Conservation (phyloP, 1,140 invertebrate genomes). For the Drosophila triauraria region DNA sequence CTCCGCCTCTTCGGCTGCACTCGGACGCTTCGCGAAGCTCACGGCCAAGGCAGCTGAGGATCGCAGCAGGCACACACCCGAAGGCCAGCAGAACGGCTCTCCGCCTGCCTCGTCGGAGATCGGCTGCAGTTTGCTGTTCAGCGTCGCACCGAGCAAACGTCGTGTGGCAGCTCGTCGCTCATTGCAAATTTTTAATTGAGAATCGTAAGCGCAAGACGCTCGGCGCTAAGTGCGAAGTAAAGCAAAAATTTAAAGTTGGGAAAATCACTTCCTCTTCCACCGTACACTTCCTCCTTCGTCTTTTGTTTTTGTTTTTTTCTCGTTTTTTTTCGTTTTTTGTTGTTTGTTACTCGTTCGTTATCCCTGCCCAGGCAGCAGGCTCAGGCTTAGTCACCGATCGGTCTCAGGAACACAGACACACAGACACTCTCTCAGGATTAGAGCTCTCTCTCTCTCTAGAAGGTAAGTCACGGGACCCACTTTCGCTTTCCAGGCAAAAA, state of each 20-base stretch:
- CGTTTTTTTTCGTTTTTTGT: conserved; percentile 11
- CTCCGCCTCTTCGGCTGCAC: conserved; percentile 30
- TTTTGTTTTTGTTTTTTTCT: conserved; percentile 14
- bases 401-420: conserved; percentile 5
- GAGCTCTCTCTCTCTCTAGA: background rate
- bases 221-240: background rate
- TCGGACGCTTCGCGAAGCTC: conserved; percentile 32
- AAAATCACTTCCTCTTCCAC: background rate
- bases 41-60: conserved; percentile 34
- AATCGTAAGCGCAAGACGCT: conserved; percentile 8
- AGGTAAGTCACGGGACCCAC: conserved; percentile 32
- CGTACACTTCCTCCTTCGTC: background rate
- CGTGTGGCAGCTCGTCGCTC: conserved; percentile 38
- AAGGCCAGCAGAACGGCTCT: conserved; percentile 9
- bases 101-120: conserved; percentile 11
- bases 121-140: conserved; percentile 71
- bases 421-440: conserved; percentile 27
- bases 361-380: background rate
- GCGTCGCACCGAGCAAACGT: conserved; percentile 76
- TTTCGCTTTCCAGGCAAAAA: conserved; percentile 22
- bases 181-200: background rate
- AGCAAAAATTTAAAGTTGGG: too few species aligned
- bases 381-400: conserved; percentile 11
- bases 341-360: conserved; percentile 25
- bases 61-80: conserved; percentile 12